phyloP scores from a whole-genome alignment of 2,113 vertebrate species.

The Micromys minutus region DNA sequence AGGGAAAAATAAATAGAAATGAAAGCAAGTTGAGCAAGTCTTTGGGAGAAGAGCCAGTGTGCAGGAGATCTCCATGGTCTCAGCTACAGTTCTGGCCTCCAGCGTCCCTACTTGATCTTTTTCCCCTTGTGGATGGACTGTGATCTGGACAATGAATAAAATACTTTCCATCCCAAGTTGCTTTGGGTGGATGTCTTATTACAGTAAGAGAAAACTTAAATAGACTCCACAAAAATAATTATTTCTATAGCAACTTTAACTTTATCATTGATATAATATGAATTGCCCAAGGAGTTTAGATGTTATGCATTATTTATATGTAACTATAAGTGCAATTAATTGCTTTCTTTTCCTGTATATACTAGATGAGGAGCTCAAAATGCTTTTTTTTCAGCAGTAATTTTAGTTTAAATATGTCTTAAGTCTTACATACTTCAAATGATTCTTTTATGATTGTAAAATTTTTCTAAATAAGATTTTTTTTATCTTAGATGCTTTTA shows the following conservation, averaged over 20 bases:
- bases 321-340: background rate
- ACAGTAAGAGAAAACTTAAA: background rate
- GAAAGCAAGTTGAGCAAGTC: background rate
- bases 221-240: background rate
- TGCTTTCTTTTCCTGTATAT: background rate
- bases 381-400: background rate
- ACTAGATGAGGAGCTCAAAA: background rate
- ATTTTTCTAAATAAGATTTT: background rate
- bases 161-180: background rate
- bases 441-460: background rate
- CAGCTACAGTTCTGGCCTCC: background rate
- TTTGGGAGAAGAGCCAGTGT: background rate
- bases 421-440: background rate
- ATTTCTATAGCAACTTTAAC: background rate
- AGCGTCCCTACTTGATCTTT: background rate
- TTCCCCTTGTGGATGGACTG: background rate
- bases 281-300: background rate
- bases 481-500: too few species aligned
- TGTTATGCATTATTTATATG: background rate
- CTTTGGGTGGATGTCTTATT: background rate
- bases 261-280: background rate
- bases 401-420: conserved; percentile 6
- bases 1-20: too few species aligned
- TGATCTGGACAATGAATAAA: background rate
- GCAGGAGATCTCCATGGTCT: background rate